Evolutionary conservation across 2,797 vertebrate genomes (phyloP).

Genomic region (Merluccius polli): DNA sequence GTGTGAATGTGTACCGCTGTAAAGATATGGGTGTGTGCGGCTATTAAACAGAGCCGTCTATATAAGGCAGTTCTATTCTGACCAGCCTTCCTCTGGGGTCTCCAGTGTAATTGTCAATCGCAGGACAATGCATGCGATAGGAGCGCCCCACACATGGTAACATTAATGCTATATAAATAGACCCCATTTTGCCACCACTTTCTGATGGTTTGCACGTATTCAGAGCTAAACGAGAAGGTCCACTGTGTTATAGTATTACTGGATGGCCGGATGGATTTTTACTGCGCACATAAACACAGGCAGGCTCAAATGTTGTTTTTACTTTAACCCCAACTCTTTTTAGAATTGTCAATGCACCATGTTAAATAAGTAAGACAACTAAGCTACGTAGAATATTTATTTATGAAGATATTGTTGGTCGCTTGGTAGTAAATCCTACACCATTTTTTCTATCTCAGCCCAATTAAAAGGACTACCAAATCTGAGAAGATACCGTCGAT

Average conservation of each 20-base stretch:
- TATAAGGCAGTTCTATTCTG: slow-evolving; percentile 72
- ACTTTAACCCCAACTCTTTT: not conserved
- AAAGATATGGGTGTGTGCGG: slow-evolving; percentile 34
- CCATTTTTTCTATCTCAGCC: slow-evolving; percentile 18
- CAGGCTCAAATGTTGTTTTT: not conserved
- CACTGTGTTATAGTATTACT: not conserved
- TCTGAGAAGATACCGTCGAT: slow-evolving; percentile 25
- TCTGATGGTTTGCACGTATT: not conserved
- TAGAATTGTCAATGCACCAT: not conserved
- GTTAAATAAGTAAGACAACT: not conserved
- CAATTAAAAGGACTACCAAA: slow-evolving; percentile 22
- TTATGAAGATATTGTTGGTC: not conserved
- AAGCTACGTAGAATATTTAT: not conserved
- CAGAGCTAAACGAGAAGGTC: not conserved
- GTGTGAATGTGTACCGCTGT: not conserved
- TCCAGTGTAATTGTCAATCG: slow-evolving; percentile 50
- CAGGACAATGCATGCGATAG: slow-evolving; percentile 50
- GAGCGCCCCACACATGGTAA: slow-evolving; percentile 1
- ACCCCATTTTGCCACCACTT: not conserved
- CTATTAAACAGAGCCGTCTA: slow-evolving; percentile 52
- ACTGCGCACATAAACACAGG: not conserved
- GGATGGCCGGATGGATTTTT: not conserved
- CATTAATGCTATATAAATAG: not conserved
- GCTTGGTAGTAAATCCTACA: not conserved
- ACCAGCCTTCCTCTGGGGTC: slow-evolving; percentile 58